A percentile compares a stretch with the other conserved stretches of the same genome.
These are phyloP conservation scores for Colaptes auratus DNA, from an alignment of 2,113 vertebrate genomes.

Conservation along the genomic window DNA sequence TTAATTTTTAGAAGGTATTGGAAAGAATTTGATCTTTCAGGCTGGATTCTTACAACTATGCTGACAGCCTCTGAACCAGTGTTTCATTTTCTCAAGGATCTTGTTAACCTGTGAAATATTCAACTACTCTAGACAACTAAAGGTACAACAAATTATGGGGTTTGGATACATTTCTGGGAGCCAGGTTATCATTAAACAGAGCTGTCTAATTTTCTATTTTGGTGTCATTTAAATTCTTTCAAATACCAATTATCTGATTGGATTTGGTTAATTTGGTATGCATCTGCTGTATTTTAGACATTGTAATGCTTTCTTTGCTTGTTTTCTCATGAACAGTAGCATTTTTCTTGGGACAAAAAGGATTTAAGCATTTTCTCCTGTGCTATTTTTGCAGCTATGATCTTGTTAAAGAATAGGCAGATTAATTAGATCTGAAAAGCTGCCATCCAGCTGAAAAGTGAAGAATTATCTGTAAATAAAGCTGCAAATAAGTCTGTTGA, in stretches of 20 bases:
- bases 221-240: not conserved
- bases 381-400: not conserved
- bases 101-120: not conserved
- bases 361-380: not conserved
- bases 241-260: not conserved
- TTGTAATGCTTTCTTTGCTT: not conserved
- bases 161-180: not conserved
- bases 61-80: not conserved
- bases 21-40: not conserved
- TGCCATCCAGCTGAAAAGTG: not conserved
- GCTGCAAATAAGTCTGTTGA: not conserved
- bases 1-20: not conserved
- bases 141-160: not conserved
- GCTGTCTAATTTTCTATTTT: not conserved
- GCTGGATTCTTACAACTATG: not conserved
- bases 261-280: not conserved
- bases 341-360: not conserved
- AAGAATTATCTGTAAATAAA: conserved; percentile 22
- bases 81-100: not conserved
- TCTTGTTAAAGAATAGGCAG: not conserved
- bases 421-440: conserved; percentile 30
- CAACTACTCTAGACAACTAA: not conserved
- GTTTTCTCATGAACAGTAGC: not conserved
- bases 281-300: not conserved
- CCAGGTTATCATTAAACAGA: not conserved